Base-by-base conservation (phyloP, 1,140 invertebrate species). In the Panonychus citri region DNA sequence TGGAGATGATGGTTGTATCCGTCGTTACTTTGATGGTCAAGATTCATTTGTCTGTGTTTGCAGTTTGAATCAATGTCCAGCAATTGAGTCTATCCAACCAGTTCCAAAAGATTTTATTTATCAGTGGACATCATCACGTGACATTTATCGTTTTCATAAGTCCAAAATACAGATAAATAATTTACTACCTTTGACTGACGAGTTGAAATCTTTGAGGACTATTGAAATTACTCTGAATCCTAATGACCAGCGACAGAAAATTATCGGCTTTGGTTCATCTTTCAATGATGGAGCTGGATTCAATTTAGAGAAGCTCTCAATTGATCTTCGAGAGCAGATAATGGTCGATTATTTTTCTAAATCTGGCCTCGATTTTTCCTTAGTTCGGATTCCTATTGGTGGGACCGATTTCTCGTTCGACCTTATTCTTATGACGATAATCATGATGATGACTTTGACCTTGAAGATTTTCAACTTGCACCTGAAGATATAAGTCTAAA, bases 281-380 rank as follows among this genome's bases (percentile, higher is more conserved):
- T 83, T 89, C 58, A 91, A 85, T 0, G 88, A 91, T 67, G 70
- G 86, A 1, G 77, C 81, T 2, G 79, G 77, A 1, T 78, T 85
- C 17, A 81, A 89, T 62, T 77, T 86, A 56, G 70, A 70, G 1
- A 75, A 68, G 3, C 68, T 87, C 10, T 72, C 75, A 5, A 34
- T 65, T 12, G 57, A 61, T 2, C 62, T 78, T 1, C 76, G 79
- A 64, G 66, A 77, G 27, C 68, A 76, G 46, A 63, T 62, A 7
- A 37, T 61, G 13, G 27, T 21, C n/a, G 53, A 55, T 50, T 61
- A 61, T 50, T 61, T 57, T 55, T 54, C 79, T 64, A 66, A 77
- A 25, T 10, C 13, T 50, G 49, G 49, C 25, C 24, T 50, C 12
- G 27, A 50, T 5, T 50, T 24, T 50, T 19, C 49, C 13, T 3